These are phyloP conservation scores for Drosophila nigrodunni DNA, from an alignment of 1,140 invertebrate genomes.

Conservation along the genomic window DNA sequence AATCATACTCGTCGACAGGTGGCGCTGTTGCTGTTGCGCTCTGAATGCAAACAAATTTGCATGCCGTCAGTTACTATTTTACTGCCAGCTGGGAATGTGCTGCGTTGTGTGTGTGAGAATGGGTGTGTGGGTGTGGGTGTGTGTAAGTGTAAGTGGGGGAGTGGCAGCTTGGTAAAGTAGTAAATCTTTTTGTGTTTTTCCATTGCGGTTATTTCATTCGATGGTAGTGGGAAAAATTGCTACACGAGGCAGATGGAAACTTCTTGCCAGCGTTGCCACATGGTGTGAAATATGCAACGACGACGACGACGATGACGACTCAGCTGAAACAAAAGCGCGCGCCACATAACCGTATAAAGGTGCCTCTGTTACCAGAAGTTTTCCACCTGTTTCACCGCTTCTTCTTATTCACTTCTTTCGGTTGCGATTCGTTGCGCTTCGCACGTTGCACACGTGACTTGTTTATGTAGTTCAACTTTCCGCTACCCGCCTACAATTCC, in stretches of 20 bases:
- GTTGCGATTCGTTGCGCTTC: constrained; percentile 74
- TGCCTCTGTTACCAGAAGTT: constrained; percentile 39
- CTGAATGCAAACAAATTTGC: constrained; percentile 82
- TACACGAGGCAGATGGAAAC: constrained; percentile 11
- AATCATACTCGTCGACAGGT: constrained; percentile 15
- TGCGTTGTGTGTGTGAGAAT: constrained; percentile 7
- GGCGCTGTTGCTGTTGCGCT: constrained; percentile 49
- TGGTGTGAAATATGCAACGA: constrained; percentile 78
- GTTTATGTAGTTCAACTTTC: constrained; percentile 80
- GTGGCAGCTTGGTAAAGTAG: constrained; percentile 60
- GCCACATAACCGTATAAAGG: constrained; percentile 64
- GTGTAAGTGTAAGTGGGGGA: constrained; percentile 6
- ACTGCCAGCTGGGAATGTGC: constrained; percentile 72
- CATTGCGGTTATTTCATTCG: constrained; percentile 72
- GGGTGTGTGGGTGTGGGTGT: neutral
- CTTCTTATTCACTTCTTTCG: constrained; percentile 1
- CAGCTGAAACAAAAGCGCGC: constrained; percentile 65
- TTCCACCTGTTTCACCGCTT: constrained; percentile 26
- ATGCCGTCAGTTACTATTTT: constrained; percentile 83
- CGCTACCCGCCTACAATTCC: constrained; percentile 6
- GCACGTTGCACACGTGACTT: constrained; percentile 81
- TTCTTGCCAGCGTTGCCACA: constrained; percentile 72
- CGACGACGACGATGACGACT: constrained; percentile 24
- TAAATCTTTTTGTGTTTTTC: constrained; percentile 76
- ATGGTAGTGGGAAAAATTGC: constrained; percentile 12